Conservation (phyloP, 2,797 vertebrate genomes). For the Aplochiton taeniatus region DNA sequence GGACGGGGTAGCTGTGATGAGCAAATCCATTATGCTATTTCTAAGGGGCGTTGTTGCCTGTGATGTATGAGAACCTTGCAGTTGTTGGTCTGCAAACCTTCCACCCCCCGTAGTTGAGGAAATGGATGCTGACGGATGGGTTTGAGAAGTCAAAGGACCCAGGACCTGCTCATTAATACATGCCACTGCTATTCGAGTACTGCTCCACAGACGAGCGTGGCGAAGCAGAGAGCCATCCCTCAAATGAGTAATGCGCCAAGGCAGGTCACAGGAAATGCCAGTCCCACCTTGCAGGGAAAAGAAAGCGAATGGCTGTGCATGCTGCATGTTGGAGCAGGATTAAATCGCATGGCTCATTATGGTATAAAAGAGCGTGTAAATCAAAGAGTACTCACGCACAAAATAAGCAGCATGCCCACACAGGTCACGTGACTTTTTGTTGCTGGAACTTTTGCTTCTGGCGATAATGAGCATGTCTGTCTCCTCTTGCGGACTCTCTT, state of each 20-base stretch:
- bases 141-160: conserved; percentile 41
- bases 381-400: conserved; percentile 66
- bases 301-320: conserved; percentile 49
- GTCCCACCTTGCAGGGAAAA: conserved; percentile 37
- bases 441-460: conserved; percentile 68
- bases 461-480: conserved; percentile 76
- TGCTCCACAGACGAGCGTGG: conserved; percentile 37
- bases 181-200: conserved; percentile 28
- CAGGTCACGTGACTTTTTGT: conserved; percentile 72
- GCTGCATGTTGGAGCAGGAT: conserved; percentile 50
- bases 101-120: conserved; percentile 63
- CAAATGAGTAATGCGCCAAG: conserved; percentile 37
- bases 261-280: conserved; percentile 53
- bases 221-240: conserved; percentile 27
- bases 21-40: conserved; percentile 50
- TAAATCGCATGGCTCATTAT: conserved; percentile 65
- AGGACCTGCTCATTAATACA: conserved; percentile 60
- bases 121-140: conserved; percentile 64
- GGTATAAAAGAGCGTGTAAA: conserved; percentile 66
- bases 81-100: conserved; percentile 58
- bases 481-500: conserved; percentile 56
- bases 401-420: conserved; percentile 63
- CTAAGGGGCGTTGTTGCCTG: conserved; percentile 32
- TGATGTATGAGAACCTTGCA: conserved; percentile 59
- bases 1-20: conserved; percentile 24